A percentile compares a stretch with the other conserved stretches of the same genome.
These are phyloP conservation scores for Hipposideros larvatus DNA, from an alignment of 2,797 vertebrate species.

Conservation along the genomic window DNA sequence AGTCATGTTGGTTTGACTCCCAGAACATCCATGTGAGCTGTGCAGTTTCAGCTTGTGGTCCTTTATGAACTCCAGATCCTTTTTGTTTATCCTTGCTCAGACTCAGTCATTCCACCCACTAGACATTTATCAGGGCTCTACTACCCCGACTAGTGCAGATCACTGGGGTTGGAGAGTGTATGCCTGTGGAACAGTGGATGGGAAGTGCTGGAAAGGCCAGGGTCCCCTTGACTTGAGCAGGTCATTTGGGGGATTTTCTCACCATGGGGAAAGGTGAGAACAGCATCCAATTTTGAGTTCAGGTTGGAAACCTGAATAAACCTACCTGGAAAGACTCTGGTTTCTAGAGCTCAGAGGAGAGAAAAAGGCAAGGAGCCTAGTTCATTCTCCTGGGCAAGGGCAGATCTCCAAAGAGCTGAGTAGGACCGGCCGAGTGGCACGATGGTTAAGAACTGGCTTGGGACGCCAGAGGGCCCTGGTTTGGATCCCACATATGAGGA, in stretches of 20 bases:
- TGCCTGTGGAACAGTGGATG: not conserved
- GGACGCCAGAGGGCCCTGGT: no score
- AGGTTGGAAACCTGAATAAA: constrained; percentile 26
- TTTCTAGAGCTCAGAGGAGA: constrained; percentile 27
- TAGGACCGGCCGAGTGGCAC: not conserved
- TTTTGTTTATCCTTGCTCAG: not conserved
- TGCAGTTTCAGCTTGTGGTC: not conserved
- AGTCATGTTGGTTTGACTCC: not conserved
- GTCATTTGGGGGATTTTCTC: not conserved
- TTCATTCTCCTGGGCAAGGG: not conserved
- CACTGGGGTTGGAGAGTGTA: not conserved
- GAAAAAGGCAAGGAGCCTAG: not conserved
- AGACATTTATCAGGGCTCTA: not conserved
- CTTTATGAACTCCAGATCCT: not conserved
- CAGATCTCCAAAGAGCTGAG: not conserved
- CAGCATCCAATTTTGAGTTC: constrained; percentile 1
- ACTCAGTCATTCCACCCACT: not conserved
- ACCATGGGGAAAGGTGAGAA: not conserved
- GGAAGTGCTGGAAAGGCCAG: not conserved
- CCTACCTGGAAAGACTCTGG: not conserved
- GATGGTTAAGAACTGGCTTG: not conserved
- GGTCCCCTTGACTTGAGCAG: not conserved
- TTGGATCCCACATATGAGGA: no score
- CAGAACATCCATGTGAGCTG: not conserved
- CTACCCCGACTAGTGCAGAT: not conserved